Base-by-base conservation (phyloP, 2,113 vertebrate species). In the Hippocampus abdominalis region DNA sequence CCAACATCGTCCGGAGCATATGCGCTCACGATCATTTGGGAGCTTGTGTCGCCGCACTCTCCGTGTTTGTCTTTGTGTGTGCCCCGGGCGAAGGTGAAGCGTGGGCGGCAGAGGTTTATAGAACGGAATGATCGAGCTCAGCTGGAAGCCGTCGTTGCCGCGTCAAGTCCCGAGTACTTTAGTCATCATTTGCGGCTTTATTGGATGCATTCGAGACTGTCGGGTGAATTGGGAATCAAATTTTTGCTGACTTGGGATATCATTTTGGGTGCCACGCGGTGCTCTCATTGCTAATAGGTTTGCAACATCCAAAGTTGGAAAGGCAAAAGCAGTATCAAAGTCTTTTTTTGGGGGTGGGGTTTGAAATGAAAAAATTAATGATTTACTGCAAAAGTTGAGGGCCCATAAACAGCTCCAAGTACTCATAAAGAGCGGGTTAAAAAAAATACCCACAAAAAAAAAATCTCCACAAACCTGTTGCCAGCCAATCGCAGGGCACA, bases 41-140 rank as follows among this genome's bases (percentile, higher is more conserved):
- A 74, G 46, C 59, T 74, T 77, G 82, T 61, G 74, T 84, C 79
- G 76, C 63, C 72, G 86, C 74, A 79, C 72, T 64, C 62, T 74
- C 72, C 72, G 69, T 62, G 0, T 29, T 75, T 66, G 72, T 71
- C 59, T 59, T 0, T 42, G 72, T 66, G 54, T 71, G 65, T 70
- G n/a, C n/a, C 40, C 25, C 11, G 49, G 51, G 65, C 12, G 29
- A 9, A 59, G 39, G 66, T 54, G 70, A 67, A 73, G 57, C 25
- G 21, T 44, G 40, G 20, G 11, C 36, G 40, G 61, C 61, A 63
- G 61, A 36, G 18, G 61, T 29, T 29, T 57, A 57, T 57, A 27
- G 15, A 29, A 29, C 23, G 5, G 54, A 57, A 15, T 5, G 23
- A 57, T 57, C 39, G 32, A 40, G 21, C 61, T 42, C 61, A 63